Evolutionary conservation across 2,113 vertebrate genomes (phyloP).

Genomic region (Eudyptes chrysolophus): DNA sequence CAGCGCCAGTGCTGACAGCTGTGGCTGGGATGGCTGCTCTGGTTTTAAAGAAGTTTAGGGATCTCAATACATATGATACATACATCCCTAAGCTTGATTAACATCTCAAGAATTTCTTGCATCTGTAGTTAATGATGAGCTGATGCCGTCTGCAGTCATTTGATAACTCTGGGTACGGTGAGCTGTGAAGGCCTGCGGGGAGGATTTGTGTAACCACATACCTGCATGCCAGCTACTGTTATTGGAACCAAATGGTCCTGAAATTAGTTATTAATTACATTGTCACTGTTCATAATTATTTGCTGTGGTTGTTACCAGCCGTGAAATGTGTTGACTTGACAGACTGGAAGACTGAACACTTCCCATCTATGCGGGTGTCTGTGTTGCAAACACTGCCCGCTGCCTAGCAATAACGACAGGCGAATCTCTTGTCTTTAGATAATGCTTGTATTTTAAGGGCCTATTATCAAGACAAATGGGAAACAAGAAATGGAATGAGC

Average conservation of each 20-base stretch:
- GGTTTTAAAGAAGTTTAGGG: background rate
- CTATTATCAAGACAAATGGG: background rate
- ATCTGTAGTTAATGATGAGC: background rate
- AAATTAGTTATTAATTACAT: background rate
- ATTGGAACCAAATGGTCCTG: background rate
- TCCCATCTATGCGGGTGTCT: accelerated
- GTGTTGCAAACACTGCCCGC: background rate
- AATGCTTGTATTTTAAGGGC: background rate
- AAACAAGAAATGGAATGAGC: background rate
- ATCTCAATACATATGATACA: background rate
- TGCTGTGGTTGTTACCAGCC: background rate
- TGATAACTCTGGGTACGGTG: background rate
- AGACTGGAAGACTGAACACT: background rate
- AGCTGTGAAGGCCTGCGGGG: background rate
- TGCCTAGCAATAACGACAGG: background rate
- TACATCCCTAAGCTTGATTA: background rate
- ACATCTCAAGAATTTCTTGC: background rate
- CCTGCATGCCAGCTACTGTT: background rate
- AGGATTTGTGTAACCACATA: background rate
- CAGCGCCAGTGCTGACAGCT: background rate
- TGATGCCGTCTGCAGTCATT: background rate
- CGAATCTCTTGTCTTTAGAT: background rate
- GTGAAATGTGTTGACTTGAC: background rate
- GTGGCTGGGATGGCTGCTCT: background rate
- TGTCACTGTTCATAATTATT: background rate